Evolutionary conservation across 2,113 vertebrate species (phyloP).

Genomic region (Amphiprion percula): DNA sequence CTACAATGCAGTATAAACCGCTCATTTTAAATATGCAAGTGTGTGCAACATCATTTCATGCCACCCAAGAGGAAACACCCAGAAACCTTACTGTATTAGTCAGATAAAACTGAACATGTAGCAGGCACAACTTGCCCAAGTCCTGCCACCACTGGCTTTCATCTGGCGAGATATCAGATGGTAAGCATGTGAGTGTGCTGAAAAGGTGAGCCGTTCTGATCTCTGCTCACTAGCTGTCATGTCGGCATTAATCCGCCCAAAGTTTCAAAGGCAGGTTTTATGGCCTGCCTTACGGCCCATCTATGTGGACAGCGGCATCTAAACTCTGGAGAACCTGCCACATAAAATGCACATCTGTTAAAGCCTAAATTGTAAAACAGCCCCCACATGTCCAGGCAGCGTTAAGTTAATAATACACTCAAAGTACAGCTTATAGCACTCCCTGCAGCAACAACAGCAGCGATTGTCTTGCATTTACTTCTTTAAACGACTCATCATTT

Average conservation of each 20-base stretch:
- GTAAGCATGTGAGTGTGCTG: conserved; percentile 14
- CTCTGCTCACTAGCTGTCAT: conserved; percentile 84
- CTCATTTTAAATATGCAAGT: conserved; percentile 39
- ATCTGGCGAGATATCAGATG: conserved; percentile 4
- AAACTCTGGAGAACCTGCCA: conserved; percentile 89
- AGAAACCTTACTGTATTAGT: conserved; percentile 16
- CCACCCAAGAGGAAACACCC: conserved; percentile 35
- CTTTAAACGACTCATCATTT: background rate
- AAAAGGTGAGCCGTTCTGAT: conserved; percentile 74
- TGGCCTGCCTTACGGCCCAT: conserved; percentile 87
- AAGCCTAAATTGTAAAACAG: conserved; percentile 75
- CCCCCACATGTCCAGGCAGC: conserved; percentile 58
- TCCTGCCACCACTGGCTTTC: background rate
- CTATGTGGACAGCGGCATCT: conserved; percentile 86
- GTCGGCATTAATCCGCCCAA: conserved; percentile 88
- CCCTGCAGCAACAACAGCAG: conserved; percentile 33
- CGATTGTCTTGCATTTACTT: conserved; percentile 27
- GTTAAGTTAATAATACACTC: conserved; percentile 66
- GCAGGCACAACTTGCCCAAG: background rate
- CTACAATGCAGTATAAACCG: conserved; percentile 30
- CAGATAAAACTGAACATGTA: conserved; percentile 16
- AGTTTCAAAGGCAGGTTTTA: conserved; percentile 92
- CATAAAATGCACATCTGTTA: conserved; percentile 86
- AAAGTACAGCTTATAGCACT: conserved; percentile 30
- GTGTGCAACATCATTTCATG: conserved; percentile 19